Base-by-base conservation (phyloP, 1,140 invertebrate genomes). In the Achatina immaculata region DNA sequence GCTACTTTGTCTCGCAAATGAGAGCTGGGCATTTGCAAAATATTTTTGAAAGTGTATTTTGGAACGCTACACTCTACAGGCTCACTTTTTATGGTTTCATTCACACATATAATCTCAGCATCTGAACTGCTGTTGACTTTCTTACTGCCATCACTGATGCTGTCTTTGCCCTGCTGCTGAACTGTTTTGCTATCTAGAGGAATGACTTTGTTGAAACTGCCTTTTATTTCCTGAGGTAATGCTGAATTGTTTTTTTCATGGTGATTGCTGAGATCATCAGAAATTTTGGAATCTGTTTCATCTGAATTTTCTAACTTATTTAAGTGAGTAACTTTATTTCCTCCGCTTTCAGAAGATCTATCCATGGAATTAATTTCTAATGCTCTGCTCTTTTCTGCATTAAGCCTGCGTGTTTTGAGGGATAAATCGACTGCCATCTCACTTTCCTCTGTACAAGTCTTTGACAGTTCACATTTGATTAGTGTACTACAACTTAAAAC, bases 21-120 rank as follows among this genome's bases (percentile, higher is more conserved):
- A n/a, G n/a, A n/a, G n/a, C n/a, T 21, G 4, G 58, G 58, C 28
- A 31, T 62, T 28, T 31, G 28, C 6, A 62, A 28, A 62, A 62
- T 62, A 34, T 62, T 62, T 34, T 62, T 62, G 58, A 62, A 62
- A 31, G 58, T 62, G 28, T 62, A 62, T 16, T 62, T 62, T 16
- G 2, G 4, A 62, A 16, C 58, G 3, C n/a, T 31, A 62, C 58
- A 31, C n/a, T 62, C 31, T 31, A 34, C n/a, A 31, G n/a, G 58
- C 4, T 62, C 28, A 62, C 28, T 34, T 34, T 55, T n/a, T 4
- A 9, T 31, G 31, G 28, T 34, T 28, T 62, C 16, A 62, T n/a
- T 24, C 51, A 55, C 14, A 55, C 14, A 55, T 4, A 21, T 11
- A 21, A 55, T n/a, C 14, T 55, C 51, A 21, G n/a, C 48, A 55